Evolutionary conservation across 2,797 vertebrate species (phyloP).

Genomic region (Pipistrellus kuhlii): DNA sequence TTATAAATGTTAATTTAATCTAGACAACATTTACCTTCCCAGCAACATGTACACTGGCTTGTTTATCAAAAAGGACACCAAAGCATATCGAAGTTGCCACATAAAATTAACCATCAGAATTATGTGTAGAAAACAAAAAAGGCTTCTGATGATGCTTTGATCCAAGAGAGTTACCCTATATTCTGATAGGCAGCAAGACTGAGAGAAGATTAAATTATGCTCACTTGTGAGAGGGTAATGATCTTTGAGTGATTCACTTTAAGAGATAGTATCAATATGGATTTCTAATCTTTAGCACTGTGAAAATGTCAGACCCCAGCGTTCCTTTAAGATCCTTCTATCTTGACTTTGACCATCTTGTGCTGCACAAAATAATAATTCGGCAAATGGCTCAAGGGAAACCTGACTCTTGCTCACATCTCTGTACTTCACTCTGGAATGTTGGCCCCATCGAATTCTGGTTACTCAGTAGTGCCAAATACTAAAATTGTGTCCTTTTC

Average conservation of each 20-base stretch:
- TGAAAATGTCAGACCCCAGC: background rate
- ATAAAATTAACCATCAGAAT: background rate
- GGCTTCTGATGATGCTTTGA: background rate
- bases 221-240: background rate
- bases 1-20: background rate
- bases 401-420: background rate
- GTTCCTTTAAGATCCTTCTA: background rate
- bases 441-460: background rate
- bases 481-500: background rate
- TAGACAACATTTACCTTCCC: background rate
- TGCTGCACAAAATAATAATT: background rate
- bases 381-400: background rate
- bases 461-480: background rate
- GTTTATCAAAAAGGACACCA: background rate
- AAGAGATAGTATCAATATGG: background rate
- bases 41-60: background rate
- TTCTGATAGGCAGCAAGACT: background rate
- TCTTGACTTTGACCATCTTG: background rate
- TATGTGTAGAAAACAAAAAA: background rate
- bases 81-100: background rate
- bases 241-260: background rate
- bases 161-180: background rate
- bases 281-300: background rate
- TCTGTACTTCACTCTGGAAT: background rate
- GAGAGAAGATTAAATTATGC: background rate